Evolutionary conservation across 2,113 vertebrate genomes (phyloP).

Genomic region (Channa maculata): DNA sequence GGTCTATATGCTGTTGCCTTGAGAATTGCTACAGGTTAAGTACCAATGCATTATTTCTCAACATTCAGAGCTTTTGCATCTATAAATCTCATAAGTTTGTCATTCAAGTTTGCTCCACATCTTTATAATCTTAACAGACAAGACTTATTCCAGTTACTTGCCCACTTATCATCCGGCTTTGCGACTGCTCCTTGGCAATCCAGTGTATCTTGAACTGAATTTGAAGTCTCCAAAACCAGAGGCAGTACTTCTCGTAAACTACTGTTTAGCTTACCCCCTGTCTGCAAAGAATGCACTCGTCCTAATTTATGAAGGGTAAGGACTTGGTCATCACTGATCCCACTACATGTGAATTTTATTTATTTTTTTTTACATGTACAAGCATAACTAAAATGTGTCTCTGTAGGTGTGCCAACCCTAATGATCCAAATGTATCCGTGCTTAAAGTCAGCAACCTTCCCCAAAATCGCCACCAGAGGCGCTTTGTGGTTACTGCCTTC

Average conservation of each 20-base stretch:
- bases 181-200: constrained; percentile 67
- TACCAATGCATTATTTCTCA: not conserved
- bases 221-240: constrained; percentile 58
- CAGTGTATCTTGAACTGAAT: constrained; percentile 76
- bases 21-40: constrained; percentile 74
- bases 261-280: constrained; percentile 81
- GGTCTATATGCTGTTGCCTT: constrained; percentile 71
- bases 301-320: constrained; percentile 81
- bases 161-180: constrained; percentile 66
- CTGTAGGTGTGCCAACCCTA: constrained; percentile 76
- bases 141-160: constrained; percentile 57
- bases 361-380: rapidly evolving
- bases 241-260: constrained; percentile 76
- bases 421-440: constrained; percentile 55
- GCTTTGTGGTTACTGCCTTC: constrained; percentile 74
- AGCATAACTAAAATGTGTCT: not conserved
- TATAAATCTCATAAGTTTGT: not conserved
- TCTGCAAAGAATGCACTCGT: constrained; percentile 75
- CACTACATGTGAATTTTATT: not conserved
- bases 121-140: constrained; percentile 57
- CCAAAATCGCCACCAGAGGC: constrained; percentile 53
- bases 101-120: not conserved
- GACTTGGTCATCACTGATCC: no score
- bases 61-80: no score
- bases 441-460: constrained; percentile 49